These are phyloP conservation scores for Strigamia maritima DNA, from an alignment of 2,888 invertebrate species.

Conservation along the genomic window DNA sequence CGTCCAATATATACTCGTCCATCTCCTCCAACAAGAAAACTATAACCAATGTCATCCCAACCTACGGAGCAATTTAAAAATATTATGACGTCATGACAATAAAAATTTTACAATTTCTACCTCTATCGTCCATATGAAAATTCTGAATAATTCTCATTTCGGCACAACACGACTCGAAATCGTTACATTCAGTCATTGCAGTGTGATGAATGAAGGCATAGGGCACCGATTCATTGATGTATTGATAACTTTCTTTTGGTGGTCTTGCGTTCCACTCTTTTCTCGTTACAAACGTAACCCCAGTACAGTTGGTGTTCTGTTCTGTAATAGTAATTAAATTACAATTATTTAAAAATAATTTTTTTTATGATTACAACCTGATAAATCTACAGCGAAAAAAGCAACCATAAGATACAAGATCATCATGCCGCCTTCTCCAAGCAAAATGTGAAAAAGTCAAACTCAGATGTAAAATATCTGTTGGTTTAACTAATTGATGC, in stretches of 20 bases:
- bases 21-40: slow-evolving; percentile 50
- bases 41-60: slow-evolving; percentile 47
- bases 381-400: too few species aligned
- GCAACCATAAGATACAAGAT: too few species aligned
- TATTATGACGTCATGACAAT: too few species aligned
- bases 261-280: slow-evolving; percentile 11
- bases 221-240: not conserved
- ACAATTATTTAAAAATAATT: too few species aligned
- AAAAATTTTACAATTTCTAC: not conserved
- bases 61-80: slow-evolving; percentile 41
- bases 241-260: not conserved
- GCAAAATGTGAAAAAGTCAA: not conserved
- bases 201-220: slow-evolving; percentile 34
- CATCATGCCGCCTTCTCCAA: not conserved
- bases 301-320: not conserved
- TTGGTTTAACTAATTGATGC: not conserved
- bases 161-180: not conserved
- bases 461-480: not conserved
- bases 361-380: too few species aligned
- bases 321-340: not conserved
- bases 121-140: slow-evolving; percentile 33
- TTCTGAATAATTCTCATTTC: slow-evolving; percentile 25
- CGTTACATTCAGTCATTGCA: not conserved
- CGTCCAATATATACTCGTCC: slow-evolving; percentile 49
- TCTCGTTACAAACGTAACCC: not conserved